These are phyloP conservation scores for Lophura swinhoii DNA, from an alignment of 2,797 vertebrate genomes.

Conservation along the genomic window DNA sequence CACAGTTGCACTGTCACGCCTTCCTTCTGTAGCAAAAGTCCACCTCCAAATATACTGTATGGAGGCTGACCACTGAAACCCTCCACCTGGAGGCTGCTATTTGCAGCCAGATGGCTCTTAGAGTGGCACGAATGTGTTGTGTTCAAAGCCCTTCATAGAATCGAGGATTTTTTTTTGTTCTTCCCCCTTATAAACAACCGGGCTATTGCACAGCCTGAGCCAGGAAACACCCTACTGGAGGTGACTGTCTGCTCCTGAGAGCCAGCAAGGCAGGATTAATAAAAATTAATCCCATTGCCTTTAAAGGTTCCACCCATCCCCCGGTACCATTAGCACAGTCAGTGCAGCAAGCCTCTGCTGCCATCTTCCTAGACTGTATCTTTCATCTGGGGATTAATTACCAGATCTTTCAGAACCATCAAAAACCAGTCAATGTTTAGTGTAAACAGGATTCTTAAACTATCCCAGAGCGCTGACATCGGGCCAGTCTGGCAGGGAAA, in stretches of 20 bases:
- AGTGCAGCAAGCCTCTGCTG: slow-evolving; percentile 44
- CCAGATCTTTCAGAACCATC: slow-evolving; percentile 69
- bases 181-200: neutral
- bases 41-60: neutral
- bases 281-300: slow-evolving; percentile 27
- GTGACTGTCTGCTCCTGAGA: slow-evolving; percentile 15
- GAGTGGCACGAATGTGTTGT: neutral
- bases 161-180: neutral
- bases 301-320: slow-evolving; percentile 48
- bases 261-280: slow-evolving; percentile 39
- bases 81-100: neutral
- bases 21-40: slow-evolving; percentile 8
- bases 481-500: slow-evolving; percentile 56
- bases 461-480: slow-evolving; percentile 55
- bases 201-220: neutral
- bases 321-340: neutral
- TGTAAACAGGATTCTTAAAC: slow-evolving; percentile 72
- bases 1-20: slow-evolving; percentile 9
- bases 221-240: slow-evolving; percentile 30
- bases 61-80: slow-evolving; percentile 11
- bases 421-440: slow-evolving; percentile 71
- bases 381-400: slow-evolving; percentile 72
- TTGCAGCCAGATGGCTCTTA: slow-evolving; percentile 24
- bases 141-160: neutral
- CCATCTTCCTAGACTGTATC: slow-evolving; percentile 55